Conservation (phyloP, 2,888 invertebrate species). For the Agrotis clavis region DNA sequence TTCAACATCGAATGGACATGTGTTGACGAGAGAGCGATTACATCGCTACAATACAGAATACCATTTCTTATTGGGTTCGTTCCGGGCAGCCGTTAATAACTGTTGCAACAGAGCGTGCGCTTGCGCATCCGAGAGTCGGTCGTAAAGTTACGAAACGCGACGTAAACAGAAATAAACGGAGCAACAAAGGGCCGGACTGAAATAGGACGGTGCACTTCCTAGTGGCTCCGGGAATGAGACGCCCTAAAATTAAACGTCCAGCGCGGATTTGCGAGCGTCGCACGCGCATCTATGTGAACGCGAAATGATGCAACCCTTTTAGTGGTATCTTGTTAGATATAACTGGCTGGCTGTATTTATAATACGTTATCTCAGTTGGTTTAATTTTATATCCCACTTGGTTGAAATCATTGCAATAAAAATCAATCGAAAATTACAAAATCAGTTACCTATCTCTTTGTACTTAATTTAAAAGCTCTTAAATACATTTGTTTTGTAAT, state of each 20-base stretch:
- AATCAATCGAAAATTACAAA: conserved; percentile 13
- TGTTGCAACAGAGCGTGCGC: conserved; percentile 83
- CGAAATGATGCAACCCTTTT: conserved; percentile 57
- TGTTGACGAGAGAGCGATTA: conserved; percentile 67
- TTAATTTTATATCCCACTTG: background rate
- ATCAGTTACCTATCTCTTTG: conserved; percentile 21
- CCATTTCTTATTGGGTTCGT: conserved; percentile 77
- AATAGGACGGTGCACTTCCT: conserved; percentile 87
- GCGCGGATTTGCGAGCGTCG: conserved; percentile 57
- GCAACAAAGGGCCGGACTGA: conserved; percentile 87
- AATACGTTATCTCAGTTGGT: conserved; percentile 1
- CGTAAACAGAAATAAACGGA: conserved; percentile 88
- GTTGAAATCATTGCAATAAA: conserved; percentile 5
- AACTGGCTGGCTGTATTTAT: background rate
- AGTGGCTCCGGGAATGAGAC: conserved; percentile 78
- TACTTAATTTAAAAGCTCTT: conserved; percentile 37
- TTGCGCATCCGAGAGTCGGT: conserved; percentile 81
- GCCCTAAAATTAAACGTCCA: conserved; percentile 79
- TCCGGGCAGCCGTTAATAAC: conserved; percentile 84
- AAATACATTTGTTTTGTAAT: conserved; percentile 34
- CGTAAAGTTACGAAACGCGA: conserved; percentile 89
- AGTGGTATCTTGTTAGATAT: conserved; percentile 43
- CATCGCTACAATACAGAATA: conserved; percentile 68
- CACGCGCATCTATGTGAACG: conserved; percentile 52
- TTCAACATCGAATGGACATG: conserved; percentile 59